Conservation (phyloP, 2,113 vertebrate species). For the Hiodon alosoides region DNA sequence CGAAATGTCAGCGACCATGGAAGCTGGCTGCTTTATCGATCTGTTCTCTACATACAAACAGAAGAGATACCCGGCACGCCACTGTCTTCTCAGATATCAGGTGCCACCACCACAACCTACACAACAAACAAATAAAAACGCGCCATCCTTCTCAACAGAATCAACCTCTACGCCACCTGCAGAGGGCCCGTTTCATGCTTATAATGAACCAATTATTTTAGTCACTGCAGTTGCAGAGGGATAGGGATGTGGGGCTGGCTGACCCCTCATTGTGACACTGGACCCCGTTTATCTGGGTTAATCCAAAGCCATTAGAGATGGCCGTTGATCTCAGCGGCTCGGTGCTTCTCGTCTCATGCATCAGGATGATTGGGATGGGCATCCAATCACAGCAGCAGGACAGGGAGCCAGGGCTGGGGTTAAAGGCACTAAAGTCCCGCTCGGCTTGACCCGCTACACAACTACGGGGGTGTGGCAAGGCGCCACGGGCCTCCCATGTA, state of each 20-base stretch:
- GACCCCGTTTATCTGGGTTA: slow-evolving; percentile 5
- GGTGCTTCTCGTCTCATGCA: not conserved
- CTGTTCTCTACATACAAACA: not conserved
- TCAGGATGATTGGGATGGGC: not conserved
- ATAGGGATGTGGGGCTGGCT: not conserved
- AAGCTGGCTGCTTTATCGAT: slow-evolving; percentile 4
- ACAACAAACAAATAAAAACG: no score
- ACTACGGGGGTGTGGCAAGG: no score
- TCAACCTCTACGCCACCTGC: slow-evolving; percentile 2
- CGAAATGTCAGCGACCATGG: not conserved
- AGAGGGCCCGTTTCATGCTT: not conserved
- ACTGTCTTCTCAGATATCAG: not conserved
- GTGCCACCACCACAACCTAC: no score
- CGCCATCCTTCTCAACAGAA: no score
- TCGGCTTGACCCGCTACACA: not conserved
- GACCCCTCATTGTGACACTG: slow-evolving; percentile 7
- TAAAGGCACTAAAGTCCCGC: not conserved
- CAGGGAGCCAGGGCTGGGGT: not conserved
- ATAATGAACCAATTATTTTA: slow-evolving; percentile 26
- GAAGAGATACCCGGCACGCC: not conserved
- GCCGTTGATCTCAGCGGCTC: not conserved
- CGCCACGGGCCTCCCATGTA: not conserved
- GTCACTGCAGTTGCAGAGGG: slow-evolving; percentile 9
- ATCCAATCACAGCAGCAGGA: not conserved
- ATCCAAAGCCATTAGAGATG: slow-evolving; percentile 7